Conservation (phyloP, 2,113 vertebrate genomes). For the Otis tarda region DNA sequence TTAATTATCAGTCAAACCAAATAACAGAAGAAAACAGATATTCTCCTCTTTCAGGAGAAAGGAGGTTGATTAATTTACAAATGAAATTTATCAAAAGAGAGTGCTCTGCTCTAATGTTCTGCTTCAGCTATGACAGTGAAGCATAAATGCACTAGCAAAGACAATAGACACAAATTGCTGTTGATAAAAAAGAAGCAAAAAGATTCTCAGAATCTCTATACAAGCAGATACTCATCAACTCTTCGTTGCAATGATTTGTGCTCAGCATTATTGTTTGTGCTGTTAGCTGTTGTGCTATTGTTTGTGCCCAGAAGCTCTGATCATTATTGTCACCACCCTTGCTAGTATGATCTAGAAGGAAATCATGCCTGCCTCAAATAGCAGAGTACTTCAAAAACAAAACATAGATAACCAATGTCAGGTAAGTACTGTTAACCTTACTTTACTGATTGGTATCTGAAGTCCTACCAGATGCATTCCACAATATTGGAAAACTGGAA, state of each 20-base stretch:
- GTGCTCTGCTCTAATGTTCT: background rate
- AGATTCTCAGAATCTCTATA: background rate
- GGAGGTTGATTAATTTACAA: background rate
- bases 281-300: background rate
- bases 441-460: background rate
- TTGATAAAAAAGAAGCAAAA: background rate
- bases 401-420: background rate
- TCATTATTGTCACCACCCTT: background rate
- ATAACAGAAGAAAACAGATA: background rate
- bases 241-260: background rate
- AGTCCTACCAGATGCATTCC: background rate
- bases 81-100: background rate
- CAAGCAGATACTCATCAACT: background rate
- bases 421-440: background rate
- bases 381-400: background rate
- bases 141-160: background rate
- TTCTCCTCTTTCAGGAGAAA: constrained; percentile 10
- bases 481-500: background rate
- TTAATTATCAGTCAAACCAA: background rate
- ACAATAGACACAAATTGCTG: background rate
- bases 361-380: background rate
- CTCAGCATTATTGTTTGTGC: background rate
- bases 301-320: background rate
- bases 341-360: background rate
- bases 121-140: background rate